These are phyloP conservation scores for Stigmatopora argus DNA, from an alignment of 2,113 vertebrate genomes.

Conservation along the genomic window DNA sequence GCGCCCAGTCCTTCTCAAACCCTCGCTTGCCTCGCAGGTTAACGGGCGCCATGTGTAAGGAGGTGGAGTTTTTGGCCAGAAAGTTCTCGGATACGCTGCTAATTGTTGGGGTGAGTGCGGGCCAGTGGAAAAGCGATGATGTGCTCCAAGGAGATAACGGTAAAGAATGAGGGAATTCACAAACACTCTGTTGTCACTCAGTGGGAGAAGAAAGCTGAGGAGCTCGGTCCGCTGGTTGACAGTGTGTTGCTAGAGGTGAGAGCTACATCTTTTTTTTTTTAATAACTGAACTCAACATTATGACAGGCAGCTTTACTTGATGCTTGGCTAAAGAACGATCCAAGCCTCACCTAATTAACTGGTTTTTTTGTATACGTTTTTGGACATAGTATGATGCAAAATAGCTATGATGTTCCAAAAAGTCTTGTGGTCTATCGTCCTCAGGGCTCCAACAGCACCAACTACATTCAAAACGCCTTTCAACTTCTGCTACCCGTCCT, in stretches of 20 bases:
- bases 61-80: slow-evolving; percentile 82
- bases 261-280: background rate
- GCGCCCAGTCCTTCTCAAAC: background rate
- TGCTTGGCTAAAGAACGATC: too few species aligned
- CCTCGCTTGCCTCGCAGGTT: slow-evolving; percentile 69
- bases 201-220: slow-evolving; percentile 86
- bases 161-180: background rate
- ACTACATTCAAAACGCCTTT: slow-evolving; percentile 89
- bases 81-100: slow-evolving; percentile 83
- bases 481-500: slow-evolving; percentile 89
- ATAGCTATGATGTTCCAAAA: background rate
- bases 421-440: slow-evolving; percentile 15
- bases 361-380: too few species aligned
- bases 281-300: background rate
- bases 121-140: slow-evolving; percentile 1
- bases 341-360: too few species aligned
- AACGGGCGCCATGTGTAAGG: slow-evolving; percentile 91
- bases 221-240: slow-evolving; percentile 82
- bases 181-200: slow-evolving; percentile 40
- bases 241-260: slow-evolving; percentile 86
- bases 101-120: slow-evolving; percentile 79
- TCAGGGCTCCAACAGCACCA: slow-evolving; percentile 87
- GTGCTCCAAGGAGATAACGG: background rate
- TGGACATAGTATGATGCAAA: too few species aligned
- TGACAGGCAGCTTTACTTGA: background rate